phyloP scores from a whole-genome alignment of 1,140 invertebrate genomes.

The Orussus abietinus region DNA sequence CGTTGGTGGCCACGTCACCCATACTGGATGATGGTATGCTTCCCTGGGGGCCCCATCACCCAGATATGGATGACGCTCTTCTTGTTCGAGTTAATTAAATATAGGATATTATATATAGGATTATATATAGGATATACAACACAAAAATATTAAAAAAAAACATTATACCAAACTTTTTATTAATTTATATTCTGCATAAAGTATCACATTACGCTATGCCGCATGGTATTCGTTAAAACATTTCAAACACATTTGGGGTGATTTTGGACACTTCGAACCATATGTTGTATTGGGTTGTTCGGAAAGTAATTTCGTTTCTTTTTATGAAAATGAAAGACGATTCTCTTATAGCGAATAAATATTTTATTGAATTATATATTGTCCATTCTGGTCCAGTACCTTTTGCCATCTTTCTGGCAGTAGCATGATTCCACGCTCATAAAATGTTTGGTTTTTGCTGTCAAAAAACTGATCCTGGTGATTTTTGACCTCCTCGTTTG shows the following conservation, averaged over 20 bases:
- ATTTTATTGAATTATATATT: too few species aligned
- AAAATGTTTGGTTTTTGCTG: too few species aligned
- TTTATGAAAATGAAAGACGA: too few species aligned
- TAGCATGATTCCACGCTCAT: too few species aligned
- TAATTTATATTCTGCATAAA: background rate
- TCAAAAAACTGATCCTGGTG: too few species aligned
- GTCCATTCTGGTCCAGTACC: too few species aligned
- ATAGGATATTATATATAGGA: background rate
- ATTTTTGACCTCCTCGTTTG: too few species aligned
- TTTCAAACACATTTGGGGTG: background rate
- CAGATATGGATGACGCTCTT: background rate
- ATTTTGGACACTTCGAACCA: background rate
- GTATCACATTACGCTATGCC: constrained; percentile 1
- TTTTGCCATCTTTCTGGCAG: too few species aligned
- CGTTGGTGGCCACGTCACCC: too few species aligned
- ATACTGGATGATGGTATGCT: background rate
- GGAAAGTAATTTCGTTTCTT: too few species aligned
- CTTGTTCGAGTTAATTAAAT: constrained; percentile 1
- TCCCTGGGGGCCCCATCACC: background rate
- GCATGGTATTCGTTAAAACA: constrained; percentile 1
- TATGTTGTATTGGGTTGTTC: too few species aligned
- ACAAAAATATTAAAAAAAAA: background rate
- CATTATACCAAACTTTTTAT: background rate
- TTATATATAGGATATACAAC: background rate
- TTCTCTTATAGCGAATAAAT: too few species aligned